Base-by-base conservation (phyloP, 2,113 vertebrate genomes). In the Cairina moschata region DNA sequence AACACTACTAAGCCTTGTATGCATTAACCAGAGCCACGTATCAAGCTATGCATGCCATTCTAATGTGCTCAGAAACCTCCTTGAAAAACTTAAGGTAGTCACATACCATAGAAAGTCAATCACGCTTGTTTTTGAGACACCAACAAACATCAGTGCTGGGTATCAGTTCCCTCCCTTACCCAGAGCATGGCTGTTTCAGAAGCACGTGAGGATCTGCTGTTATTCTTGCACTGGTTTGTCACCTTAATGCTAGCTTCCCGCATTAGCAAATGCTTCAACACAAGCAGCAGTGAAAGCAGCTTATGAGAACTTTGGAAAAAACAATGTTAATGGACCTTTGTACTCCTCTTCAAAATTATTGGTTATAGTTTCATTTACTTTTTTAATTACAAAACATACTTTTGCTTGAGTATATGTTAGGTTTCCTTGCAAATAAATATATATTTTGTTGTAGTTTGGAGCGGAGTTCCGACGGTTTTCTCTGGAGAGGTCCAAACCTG, bases 401-500 rank as follows among this genome's bases (percentile, higher is more conserved):
- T 0, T 68, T 73, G 50, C 26, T 88, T 21, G 28, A 59, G 18
- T 56, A 36, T 50, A 36, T 77, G 66, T 68, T 81, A 4, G 46
- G 44, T 62, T 83, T 94, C 40, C 38, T 3, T 34, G 15, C 60
- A 54, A 80, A 66, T 95, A 63, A 40, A 77, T 50, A 16, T 83
- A 2, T 95, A 4, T 85, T 96, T 91, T 83, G 20, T 97, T 94
- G 32, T 96, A 99, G 99, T 99, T 99, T 94, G 99, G 99, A 96
- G 99, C 99, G 50, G 99, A 99, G 97, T 99, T 99, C 94, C 99
- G 99, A 50, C 98, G 99, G 4, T 99, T 99, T 98, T 99, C 99
- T 34, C 97, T 99, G 98, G 99, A 99, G 95, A 98, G 99, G 52
- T 99, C 99, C 16, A 99, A 99, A 74, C 99, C 99, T 31, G 99